A percentile compares a stretch with the other conserved stretches of the same genome.
These are phyloP conservation scores for Drosophila austrosaltans DNA, from an alignment of 2,888 invertebrate species.

Conservation along the genomic window DNA sequence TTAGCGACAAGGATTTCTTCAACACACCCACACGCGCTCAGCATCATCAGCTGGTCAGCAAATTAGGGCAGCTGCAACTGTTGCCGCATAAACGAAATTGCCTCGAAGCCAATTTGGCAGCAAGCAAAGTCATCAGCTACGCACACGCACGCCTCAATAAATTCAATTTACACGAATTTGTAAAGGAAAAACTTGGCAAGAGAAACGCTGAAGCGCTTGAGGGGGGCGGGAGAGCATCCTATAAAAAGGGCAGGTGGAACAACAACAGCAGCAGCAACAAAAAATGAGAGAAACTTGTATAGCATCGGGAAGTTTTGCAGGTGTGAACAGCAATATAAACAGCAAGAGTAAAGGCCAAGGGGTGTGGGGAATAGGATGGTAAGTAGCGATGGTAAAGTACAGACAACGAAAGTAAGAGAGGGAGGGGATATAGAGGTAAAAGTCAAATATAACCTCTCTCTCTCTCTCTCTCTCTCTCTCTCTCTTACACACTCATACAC, in stretches of 20 bases:
- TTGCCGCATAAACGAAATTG: slow-evolving; percentile 57
- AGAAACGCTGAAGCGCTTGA: not conserved
- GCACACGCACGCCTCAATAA: slow-evolving; percentile 78
- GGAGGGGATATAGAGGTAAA: slow-evolving; percentile 52
- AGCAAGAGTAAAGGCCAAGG: slow-evolving; percentile 29
- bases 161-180: slow-evolving; percentile 80
- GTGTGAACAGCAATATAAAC: slow-evolving; percentile 77
- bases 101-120: slow-evolving; percentile 76
- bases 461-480: slow-evolving; percentile 14
- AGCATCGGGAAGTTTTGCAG: slow-evolving; percentile 65
- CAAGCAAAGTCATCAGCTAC: slow-evolving; percentile 73
- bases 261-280: slow-evolving; percentile 1
- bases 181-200: slow-evolving; percentile 57
- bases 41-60: slow-evolving; percentile 60
- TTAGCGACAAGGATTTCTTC: slow-evolving; percentile 55
- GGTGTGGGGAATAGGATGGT: slow-evolving; percentile 4
- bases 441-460: slow-evolving; percentile 66
- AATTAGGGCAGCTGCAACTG: slow-evolving; percentile 73
- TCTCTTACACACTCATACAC: slow-evolving; percentile 7
- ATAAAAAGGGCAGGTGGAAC: not conserved
- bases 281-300: slow-evolving; percentile 54
- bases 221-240: not conserved
- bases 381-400: too few relatives aligned
- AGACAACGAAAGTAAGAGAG: not conserved
- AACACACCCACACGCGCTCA: slow-evolving; percentile 32